Conservation (phyloP, 2,113 vertebrate genomes). For the Odocoileus hemionus region DNA sequence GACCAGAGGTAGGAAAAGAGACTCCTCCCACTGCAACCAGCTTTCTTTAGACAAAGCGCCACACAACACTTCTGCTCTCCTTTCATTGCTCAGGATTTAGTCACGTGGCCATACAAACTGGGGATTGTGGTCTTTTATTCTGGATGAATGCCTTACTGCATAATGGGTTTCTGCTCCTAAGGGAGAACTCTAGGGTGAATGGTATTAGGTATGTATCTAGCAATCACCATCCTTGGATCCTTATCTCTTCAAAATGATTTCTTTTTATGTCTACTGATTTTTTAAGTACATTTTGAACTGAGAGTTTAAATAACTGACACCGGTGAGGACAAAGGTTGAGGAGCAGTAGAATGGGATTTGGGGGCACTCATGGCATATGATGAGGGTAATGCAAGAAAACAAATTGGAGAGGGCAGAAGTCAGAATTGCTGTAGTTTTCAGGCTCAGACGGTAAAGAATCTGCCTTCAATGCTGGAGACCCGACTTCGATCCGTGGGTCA, state of each 20-base stretch:
- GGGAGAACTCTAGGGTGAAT: background rate
- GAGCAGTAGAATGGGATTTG: background rate
- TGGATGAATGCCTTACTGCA: background rate
- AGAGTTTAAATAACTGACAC: slow-evolving; percentile 18
- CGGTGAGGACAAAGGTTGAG: background rate
- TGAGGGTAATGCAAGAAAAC: background rate
- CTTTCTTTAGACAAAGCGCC: background rate
- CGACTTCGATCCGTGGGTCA: background rate
- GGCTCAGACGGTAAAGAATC: background rate
- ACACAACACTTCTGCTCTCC: background rate
- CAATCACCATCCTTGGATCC: background rate
- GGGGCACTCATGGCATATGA: background rate
- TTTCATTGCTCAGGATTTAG: background rate
- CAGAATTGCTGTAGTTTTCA: background rate
- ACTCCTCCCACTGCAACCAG: background rate
- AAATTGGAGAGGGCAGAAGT: background rate
- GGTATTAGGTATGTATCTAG: background rate
- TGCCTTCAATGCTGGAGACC: background rate
- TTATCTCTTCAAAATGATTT: background rate
- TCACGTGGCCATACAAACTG: background rate
- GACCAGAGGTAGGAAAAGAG: background rate
- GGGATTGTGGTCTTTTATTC: background rate
- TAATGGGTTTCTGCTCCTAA: background rate
- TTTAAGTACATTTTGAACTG: background rate
- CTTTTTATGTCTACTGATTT: background rate